Conservation (phyloP, 37 sponge, comb jelly and placozoan genomes). For the Dysidea cf. avara region DNA sequence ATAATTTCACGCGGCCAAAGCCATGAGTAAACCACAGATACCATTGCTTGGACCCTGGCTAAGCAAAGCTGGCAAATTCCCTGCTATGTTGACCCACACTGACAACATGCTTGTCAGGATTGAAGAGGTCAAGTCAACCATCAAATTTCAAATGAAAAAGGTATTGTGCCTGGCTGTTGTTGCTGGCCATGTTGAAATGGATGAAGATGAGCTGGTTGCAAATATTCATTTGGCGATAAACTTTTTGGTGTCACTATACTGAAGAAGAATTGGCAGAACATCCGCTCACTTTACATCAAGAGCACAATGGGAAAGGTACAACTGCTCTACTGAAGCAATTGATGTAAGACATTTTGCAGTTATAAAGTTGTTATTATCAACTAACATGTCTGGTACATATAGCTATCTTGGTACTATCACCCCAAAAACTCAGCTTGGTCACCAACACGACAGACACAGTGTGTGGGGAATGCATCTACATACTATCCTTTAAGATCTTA, state of each 20-base stretch:
- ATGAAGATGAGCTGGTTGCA: constrained; percentile 77
- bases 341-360: too few relatives aligned
- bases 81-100: constrained; percentile 85
- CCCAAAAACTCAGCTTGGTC: too few relatives aligned
- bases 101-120: constrained; percentile 87
- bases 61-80: constrained; percentile 97
- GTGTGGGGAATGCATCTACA: too few relatives aligned
- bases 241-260: constrained; percentile 96
- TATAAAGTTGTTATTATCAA: too few relatives aligned
- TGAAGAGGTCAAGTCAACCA: constrained; percentile 91
- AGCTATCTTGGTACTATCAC: too few relatives aligned
- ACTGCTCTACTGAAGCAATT: constrained; percentile 65
- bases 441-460: too few relatives aligned
- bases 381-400: too few relatives aligned
- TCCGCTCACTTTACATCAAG: constrained; percentile 94
- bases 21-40: constrained; percentile 69
- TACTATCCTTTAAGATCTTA: too few relatives aligned
- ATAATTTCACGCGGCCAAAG: not conserved
- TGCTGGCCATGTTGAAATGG: constrained; percentile 91
- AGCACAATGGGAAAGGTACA: constrained; percentile 93
- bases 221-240: constrained; percentile 92
- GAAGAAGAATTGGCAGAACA: constrained; percentile 99
- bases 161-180: constrained; percentile 91
- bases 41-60: constrained; percentile 96
- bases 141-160: constrained; percentile 99